Base-by-base conservation (phyloP, 2,797 vertebrate species). In the Sciurus carolinensis region DNA sequence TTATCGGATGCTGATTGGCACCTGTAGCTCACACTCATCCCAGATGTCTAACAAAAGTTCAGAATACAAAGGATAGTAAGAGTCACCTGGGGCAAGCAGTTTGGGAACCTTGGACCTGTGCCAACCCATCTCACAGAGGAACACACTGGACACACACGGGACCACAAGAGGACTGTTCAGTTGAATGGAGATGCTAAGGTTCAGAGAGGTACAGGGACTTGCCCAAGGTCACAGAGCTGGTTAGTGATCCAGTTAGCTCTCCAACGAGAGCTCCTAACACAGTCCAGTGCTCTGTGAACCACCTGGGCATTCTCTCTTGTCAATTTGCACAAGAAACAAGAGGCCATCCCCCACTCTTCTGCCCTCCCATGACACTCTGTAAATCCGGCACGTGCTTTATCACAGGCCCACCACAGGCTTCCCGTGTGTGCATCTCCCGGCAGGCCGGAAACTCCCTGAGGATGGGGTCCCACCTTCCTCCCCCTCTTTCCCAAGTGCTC, bases 351-450 rank as follows among this genome's bases (percentile, higher is more conserved):
- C 13, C 30, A 22, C 28, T 33, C 79, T 39, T 36, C 1, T 17
- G 1, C 15, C 10, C 52, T 13, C 66, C 30, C 28, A 42, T 0
- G 26, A 44, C 52, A 17, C 12, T 13, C 7, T 10, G 17, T 5
- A 17, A 0, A 47, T 30, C 18, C 0, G 4, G 14, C 5, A 33
- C 0, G 6, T 0, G 18, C 20, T 54, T 24, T 0, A 10, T 0
- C 22, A 72, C 2, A 30, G 2, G 30, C 9, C 24, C 14, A 17
- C 57, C 9, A 9, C 20, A 62, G 39, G 2, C 66, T 52, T 52
- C 9, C 12, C 0, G 12, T 3, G 20, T 10, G 30, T 17, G 0
- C 33, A 44, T 89, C 18, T 79, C 26, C 59, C 24, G 39, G 47
- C 1, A 20, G 44, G 30, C n/a, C 62, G 39, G 75, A 66, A 57